These are phyloP conservation scores for Trachemys scripta DNA, from an alignment of 2,113 vertebrate species.

Conservation along the genomic window DNA sequence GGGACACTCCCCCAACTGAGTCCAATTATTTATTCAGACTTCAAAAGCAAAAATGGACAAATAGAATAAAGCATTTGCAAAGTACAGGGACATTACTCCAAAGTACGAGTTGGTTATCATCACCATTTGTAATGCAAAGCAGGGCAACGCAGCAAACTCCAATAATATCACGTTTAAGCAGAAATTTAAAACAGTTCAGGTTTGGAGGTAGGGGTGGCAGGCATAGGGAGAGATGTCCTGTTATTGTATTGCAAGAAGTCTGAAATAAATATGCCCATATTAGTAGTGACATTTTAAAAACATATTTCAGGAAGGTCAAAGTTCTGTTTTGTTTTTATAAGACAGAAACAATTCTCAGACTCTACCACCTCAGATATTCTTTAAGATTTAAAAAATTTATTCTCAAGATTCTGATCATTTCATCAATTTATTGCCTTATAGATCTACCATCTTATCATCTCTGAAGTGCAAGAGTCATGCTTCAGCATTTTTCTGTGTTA, in stretches of 20 bases:
- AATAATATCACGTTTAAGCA: neutral
- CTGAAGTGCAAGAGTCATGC: neutral
- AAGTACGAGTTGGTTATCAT: neutral
- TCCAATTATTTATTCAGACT: neutral
- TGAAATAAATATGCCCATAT: neutral
- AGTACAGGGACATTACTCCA: neutral
- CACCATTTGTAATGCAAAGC: conserved; percentile 10
- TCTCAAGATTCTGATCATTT: neutral
- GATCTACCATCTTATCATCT: neutral
- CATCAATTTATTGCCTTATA: neutral
- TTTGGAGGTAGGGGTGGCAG: neutral
- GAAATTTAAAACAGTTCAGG: neutral
- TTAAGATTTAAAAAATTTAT: neutral
- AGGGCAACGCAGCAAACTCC: neutral
- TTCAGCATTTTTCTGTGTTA: neutral
- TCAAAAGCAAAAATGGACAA: neutral
- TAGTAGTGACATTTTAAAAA: neutral
- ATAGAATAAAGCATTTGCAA: neutral
- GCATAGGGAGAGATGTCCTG: too few species aligned
- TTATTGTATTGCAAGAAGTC: neutral
- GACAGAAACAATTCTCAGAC: neutral
- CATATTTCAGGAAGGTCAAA: neutral
- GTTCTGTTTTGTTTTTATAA: neutral
- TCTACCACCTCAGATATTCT: neutral
- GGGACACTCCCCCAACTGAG: rapidly evolving